Evolutionary conservation across 1,140 invertebrate species (phyloP).

Genomic region (Drosophila chauvacae): DNA sequence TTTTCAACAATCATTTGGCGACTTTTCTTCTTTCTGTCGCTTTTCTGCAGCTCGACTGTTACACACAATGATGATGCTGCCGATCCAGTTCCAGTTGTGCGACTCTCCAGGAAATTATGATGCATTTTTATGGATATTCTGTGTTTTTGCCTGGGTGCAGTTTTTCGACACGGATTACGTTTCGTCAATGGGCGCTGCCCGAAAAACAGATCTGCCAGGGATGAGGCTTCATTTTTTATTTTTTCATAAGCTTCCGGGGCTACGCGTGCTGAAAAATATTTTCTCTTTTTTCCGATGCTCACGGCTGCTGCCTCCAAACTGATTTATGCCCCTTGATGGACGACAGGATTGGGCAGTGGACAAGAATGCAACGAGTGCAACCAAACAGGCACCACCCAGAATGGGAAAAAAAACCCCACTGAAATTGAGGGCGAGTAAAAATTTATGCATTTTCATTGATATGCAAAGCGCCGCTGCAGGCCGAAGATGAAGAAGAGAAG

Average conservation of each 20-base stretch:
- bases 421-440: constrained; percentile 63
- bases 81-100: constrained; percentile 60
- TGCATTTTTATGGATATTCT: constrained; percentile 85
- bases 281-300: constrained; percentile 32
- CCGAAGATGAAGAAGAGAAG: constrained; percentile 67
- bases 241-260: constrained; percentile 71
- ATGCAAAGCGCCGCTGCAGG: constrained; percentile 71
- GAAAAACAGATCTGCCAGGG: constrained; percentile 27
- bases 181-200: constrained; percentile 52
- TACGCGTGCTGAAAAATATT: constrained; percentile 32
- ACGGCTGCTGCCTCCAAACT: constrained; percentile 48
- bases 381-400: constrained; percentile 47
- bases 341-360: constrained; percentile 46
- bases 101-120: constrained; percentile 74
- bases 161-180: constrained; percentile 65
- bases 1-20: constrained; percentile 11
- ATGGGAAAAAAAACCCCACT: constrained; percentile 24
- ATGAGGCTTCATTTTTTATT: constrained; percentile 39
- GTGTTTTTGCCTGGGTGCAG: constrained; percentile 76
- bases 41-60: constrained; percentile 12
- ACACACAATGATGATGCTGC: constrained; percentile 31
- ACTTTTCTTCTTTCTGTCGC: constrained; percentile 1
- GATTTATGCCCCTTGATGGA: constrained; percentile 84
- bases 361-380: constrained; percentile 63
- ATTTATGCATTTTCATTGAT: constrained; percentile 84